Conservation (phyloP, 2,888 invertebrate species). For the Pelosia muscerda region DNA sequence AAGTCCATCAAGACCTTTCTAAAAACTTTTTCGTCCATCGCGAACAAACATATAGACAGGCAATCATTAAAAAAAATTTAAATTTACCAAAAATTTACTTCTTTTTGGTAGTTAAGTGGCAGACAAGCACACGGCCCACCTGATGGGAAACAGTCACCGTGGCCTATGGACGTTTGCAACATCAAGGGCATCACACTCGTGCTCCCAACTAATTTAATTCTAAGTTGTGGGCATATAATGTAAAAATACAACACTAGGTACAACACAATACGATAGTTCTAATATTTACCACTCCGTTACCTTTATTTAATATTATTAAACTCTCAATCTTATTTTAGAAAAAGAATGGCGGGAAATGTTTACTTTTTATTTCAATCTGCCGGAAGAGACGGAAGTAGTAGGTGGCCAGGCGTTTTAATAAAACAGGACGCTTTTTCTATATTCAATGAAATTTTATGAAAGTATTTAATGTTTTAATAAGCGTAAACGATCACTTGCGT, state of each 20-base stretch:
- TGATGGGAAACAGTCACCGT: too few relatives aligned
- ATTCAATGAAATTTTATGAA: background rate
- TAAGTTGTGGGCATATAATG: background rate
- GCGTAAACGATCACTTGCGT: background rate
- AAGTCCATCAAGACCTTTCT: too few relatives aligned
- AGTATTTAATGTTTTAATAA: background rate
- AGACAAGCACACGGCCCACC: too few relatives aligned
- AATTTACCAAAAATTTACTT: too few relatives aligned
- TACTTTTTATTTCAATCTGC: slow-evolving; percentile 23
- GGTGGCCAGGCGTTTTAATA: slow-evolving; percentile 27
- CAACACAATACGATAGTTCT: background rate
- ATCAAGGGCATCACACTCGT: too few relatives aligned
- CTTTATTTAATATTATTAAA: slow-evolving; percentile 1
- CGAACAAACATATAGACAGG: too few relatives aligned
- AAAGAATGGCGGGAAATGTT: slow-evolving; percentile 18
- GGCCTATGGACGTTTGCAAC: too few relatives aligned
- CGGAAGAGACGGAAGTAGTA: slow-evolving; percentile 22
- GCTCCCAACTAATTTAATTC: too few relatives aligned
- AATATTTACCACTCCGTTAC: background rate
- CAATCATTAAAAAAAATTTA: too few relatives aligned
- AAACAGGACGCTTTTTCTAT: slow-evolving; percentile 4
- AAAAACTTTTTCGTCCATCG: too few relatives aligned
- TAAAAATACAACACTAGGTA: background rate
- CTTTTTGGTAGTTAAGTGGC: too few relatives aligned
- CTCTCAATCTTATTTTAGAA: slow-evolving; percentile 17